Base-by-base conservation (phyloP, 2,888 invertebrate genomes). In the Ectemnius lituratus region DNA sequence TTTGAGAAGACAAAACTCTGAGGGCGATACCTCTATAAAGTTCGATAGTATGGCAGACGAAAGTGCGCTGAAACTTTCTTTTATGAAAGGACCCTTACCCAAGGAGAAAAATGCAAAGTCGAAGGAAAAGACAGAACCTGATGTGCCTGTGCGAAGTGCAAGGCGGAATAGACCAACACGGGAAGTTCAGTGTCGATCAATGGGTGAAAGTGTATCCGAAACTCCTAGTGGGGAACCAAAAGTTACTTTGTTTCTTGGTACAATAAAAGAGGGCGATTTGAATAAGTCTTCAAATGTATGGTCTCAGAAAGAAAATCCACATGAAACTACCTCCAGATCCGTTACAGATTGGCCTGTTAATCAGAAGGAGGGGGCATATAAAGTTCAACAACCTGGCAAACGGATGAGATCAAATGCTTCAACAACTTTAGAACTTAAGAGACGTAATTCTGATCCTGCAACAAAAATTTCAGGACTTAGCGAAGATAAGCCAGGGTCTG, bases 361-460 rank as follows among this genome's bases (percentile, higher is more conserved):
- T 61, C 90, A 90, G 66, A 87, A 84, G 49, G 89, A 89, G 47
- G 60, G 73, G 4, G 72, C 79, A 3, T 84, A 81, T 57, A 88
- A 88, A 59, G 79, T 79, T 13, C 87, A 87, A 45, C 87, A 86
- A 62, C 78, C 84, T n/a, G 88, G 89, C 0, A 92, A 92, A 83
- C 90, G 92, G 5, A 88, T 88, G 58, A 86, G 91, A 67, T 88
- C 90, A 1, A 90, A 89, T 76, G 90, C 90, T 14, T 88, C 91
- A 66, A 89, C 90, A 28, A 88, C 88, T 68, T 89, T 93, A 68
- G 93, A 93, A 80, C 90, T 95, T 70, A 92, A 94, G 46, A 92
- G 96, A 23, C 92, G 96, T 75, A 96, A 96, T 91, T 95, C 95
- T 2, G 96, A 96, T 91, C 95, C 95, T 0, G 93, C 94, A 0